Base-by-base conservation (phyloP, 2,797 vertebrate species). In the Catamblyrhynchus diadema region DNA sequence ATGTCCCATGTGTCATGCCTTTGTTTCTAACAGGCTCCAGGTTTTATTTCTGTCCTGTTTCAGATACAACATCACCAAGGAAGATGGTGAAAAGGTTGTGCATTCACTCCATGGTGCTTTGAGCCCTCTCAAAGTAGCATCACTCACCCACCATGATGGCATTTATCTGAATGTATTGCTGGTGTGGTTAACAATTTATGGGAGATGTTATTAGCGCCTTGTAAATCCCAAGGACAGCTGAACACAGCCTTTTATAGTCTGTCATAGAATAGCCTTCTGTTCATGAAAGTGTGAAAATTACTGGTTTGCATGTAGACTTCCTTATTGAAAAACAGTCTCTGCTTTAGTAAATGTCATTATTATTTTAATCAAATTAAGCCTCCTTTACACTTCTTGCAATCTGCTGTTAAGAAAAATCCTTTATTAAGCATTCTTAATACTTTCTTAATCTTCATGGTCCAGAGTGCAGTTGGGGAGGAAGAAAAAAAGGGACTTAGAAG, bases 311-410 rank as follows among this genome's bases (percentile, higher is more conserved):
- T 91, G 86, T 70, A 64, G 44, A 48, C 47, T 94, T 93, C 59
- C 67, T 94, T 95, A 77, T 88, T 94, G 70, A 93, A 94, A 72
- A 9, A 24, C 70, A 48, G 27, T 79, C 80, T 94, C 69, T 90
- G 81, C 56, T 91, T 95, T 95, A 85, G 75, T 95, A 96, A 89
- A 86, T 91, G 84, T 82, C 33, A 84, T 92, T 92, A 85, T 94
- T 95, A 75, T 87, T 95, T 95, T 97, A 91, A 96, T 95, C 70
- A 93, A 80, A 93, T 94, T 88, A 86, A 78, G 10, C 11, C 82
- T 77, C 75, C 33, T 30, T 89, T 93, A 70, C 35, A 50, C n/a
- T 91, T 94, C 60, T 80, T 75, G 54, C 39, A 47, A 51, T 96
- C 48, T 74, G 6, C 81, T 88, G 14, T 90, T 93, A 57, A 71